These are phyloP conservation scores for Acanthochromis polyacanthus DNA, from an alignment of 2,113 vertebrate genomes.

Conservation along the genomic window DNA sequence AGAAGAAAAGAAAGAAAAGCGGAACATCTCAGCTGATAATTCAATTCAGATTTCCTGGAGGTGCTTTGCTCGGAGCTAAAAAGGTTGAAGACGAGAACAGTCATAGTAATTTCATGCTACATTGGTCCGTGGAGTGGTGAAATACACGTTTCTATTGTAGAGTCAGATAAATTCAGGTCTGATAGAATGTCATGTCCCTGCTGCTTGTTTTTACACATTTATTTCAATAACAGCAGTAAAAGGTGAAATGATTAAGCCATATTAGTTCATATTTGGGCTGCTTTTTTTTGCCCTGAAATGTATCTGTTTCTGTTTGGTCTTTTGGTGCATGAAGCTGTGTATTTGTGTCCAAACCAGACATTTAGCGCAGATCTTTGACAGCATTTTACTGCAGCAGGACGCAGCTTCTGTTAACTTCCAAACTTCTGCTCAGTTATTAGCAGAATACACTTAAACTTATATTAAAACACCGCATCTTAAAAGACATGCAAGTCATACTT, in stretches of 20 bases:
- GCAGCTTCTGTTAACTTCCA: constrained; percentile 22
- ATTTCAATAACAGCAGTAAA: background rate
- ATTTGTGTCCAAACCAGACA: constrained; percentile 24
- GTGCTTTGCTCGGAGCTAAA: constrained; percentile 10
- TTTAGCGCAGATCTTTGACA: constrained; percentile 33
- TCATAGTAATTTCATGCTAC: constrained; percentile 69
- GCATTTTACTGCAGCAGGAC: constrained; percentile 17
- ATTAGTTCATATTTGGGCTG: too few relatives aligned
- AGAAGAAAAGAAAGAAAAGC: background rate
- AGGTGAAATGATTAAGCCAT: too few relatives aligned
- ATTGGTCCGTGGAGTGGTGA: constrained; percentile 46
- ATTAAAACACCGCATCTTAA: background rate
- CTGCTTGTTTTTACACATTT: background rate
- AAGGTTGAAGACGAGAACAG: constrained; percentile 4
- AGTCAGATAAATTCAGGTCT: constrained; percentile 50
- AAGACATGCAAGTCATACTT: constrained; percentile 19
- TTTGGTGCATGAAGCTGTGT: background rate
- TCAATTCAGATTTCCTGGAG: constrained; percentile 26
- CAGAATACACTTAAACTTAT: too few relatives aligned
- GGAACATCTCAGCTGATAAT: constrained; percentile 10
- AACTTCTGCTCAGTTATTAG: constrained; percentile 36
- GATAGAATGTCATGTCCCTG: background rate
- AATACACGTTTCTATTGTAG: constrained; percentile 8
- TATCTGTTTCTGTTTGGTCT: background rate
- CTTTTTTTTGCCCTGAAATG: background rate